Base-by-base conservation (phyloP, 2,113 vertebrate species). In the Dromaius novaehollandiae region DNA sequence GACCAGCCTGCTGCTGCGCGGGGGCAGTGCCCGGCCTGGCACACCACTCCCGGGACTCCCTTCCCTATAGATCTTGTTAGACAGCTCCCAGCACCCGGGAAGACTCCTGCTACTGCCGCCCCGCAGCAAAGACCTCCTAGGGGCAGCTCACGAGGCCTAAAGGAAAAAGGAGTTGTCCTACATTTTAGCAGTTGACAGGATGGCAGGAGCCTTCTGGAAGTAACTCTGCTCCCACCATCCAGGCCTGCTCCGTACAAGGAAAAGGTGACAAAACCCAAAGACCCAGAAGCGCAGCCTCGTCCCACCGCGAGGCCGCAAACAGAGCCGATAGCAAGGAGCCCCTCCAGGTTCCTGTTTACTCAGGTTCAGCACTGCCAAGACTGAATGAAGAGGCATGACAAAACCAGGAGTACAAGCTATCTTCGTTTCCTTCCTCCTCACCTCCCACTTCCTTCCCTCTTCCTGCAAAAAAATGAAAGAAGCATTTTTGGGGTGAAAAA, bases 371-470 rank as follows among this genome's bases (percentile, higher is more conserved):
- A 36, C n/a, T 34, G 38, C 25, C 53, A 92, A 82, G 11, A 28
- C 17, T 2, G 51, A 75, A 90, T 75, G 60, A 87, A 82, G 0
- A 9, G 34, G 86, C 55, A 6, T n/a, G 82, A 58, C n/a, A 90
- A 53, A 83, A n/a, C 34, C 1, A 79, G 58, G 55, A 64, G 36
- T 38, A 40, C 32, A 84, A 89, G 50, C 6, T 34, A 91, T 42
- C 36, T 93, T 13, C 3, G 20, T 38, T 95, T 95, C 96, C 95
- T 95, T 96, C 95, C 93, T 76, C 51, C 84, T 85, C 48, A 82
- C 82, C 48, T 96, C 91, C 94, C 87, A 76, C 77, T 95, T 96
- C 93, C 96, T 91, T 71, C 61, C 61, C 51, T 38, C 38, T 38
- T 8, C 38, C 38, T 38, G 38, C 11, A 17, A 73, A 34, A n/a